phyloP scores from a whole-genome alignment of 2,113 vertebrate species.

The Piprites chloris region DNA sequence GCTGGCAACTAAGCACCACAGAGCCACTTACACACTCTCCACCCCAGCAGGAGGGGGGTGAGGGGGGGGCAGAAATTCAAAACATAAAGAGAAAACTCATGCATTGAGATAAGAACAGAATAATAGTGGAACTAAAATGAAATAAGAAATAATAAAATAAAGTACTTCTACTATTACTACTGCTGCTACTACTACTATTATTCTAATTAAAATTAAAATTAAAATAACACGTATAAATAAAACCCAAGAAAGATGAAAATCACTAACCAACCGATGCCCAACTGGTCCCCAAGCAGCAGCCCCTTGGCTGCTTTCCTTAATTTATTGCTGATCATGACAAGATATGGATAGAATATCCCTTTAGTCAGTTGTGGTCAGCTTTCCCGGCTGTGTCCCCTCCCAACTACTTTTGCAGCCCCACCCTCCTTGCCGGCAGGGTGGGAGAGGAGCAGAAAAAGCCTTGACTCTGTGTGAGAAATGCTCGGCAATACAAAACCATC shows the following conservation, averaged over 20 bases:
- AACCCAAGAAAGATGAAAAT: neutral
- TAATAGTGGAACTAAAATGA: neutral
- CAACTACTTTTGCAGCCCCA: fast-evolving
- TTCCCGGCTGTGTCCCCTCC: fast-evolving
- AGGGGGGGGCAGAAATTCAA: neutral
- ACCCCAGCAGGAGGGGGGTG: neutral
- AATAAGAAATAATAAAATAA: neutral
- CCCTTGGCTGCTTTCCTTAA: neutral
- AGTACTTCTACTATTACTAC: neutral
- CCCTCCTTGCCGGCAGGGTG: fast-evolving
- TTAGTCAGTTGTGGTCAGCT: neutral
- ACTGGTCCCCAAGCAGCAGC: fast-evolving
- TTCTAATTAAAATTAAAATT: neutral
- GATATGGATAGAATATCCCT: neutral
- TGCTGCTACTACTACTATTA: neutral
- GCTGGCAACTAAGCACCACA: neutral
- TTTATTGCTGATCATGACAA: neutral
- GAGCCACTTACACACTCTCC: neutral
- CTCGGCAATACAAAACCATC: neutral
- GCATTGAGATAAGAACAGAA: neutral
- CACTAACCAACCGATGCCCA: too few species aligned
- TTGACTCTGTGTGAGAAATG: neutral
- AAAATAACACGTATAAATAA: neutral
- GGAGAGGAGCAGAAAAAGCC: neutral
- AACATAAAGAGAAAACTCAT: neutral